phyloP scores from a whole-genome alignment of 2,888 invertebrate species.

The Aspidiotus destructor region DNA sequence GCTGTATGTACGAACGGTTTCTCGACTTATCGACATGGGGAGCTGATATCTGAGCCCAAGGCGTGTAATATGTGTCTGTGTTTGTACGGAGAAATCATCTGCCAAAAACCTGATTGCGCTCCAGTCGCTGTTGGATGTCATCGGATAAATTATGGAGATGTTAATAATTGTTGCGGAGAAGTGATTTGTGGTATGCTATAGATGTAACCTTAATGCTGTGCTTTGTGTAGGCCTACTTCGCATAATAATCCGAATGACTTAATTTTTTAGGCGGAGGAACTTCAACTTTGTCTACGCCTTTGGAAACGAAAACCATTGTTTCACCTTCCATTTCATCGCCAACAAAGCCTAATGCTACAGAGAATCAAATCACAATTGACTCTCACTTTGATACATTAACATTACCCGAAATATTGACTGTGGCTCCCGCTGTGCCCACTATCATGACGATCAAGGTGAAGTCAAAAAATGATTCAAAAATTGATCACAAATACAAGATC shows the following conservation, averaged over 20 bases:
- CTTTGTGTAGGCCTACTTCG: too few relatives aligned
- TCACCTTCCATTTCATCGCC: too few relatives aligned
- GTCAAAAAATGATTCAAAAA: constrained; percentile 12
- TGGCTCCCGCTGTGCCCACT: neutral
- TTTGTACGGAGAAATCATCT: constrained; percentile 51
- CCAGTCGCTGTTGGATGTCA: constrained; percentile 46
- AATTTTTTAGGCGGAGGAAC: too few relatives aligned
- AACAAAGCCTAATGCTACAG: too few relatives aligned
- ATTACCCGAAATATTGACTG: too few relatives aligned
- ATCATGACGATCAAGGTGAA: constrained; percentile 8
- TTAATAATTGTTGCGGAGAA: constrained; percentile 46
- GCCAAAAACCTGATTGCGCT: constrained; percentile 50
- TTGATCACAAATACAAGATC: constrained; percentile 2
- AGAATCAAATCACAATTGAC: too few relatives aligned
- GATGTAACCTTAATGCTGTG: too few relatives aligned
- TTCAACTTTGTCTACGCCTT: too few relatives aligned
- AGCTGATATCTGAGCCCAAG: constrained; percentile 46
- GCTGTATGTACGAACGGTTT: constrained; percentile 43
- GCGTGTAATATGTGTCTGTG: constrained; percentile 51
- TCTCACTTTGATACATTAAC: too few relatives aligned
- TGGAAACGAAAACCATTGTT: too few relatives aligned
- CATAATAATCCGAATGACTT: too few relatives aligned
- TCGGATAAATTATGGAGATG: constrained; percentile 39
- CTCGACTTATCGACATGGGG: constrained; percentile 47
- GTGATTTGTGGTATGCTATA: constrained; percentile 47